These are phyloP conservation scores for Oncorhynchus masou DNA, from an alignment of 2,113 vertebrate genomes.

Conservation along the genomic window DNA sequence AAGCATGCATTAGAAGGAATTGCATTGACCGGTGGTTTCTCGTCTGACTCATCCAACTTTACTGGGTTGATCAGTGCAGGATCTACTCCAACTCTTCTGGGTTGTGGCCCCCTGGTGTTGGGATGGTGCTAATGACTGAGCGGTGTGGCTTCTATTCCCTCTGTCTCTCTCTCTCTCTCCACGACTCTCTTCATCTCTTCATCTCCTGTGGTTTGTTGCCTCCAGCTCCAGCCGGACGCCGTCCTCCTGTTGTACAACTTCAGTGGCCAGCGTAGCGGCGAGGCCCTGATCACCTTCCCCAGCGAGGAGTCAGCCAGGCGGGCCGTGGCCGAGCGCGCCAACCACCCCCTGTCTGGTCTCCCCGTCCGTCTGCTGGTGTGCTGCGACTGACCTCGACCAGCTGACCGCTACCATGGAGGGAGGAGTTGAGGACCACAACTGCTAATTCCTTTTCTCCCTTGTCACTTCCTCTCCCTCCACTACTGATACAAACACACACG, in stretches of 20 bases:
- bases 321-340: constrained; percentile 81
- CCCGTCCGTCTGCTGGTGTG: constrained; percentile 73
- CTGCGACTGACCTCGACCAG: constrained; percentile 72
- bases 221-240: constrained; percentile 83
- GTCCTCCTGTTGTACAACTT: constrained; percentile 86
- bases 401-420: constrained; percentile 39
- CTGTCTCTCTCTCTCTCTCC: not conserved
- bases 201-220: not conserved
- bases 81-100: constrained; percentile 11
- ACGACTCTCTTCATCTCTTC: not conserved
- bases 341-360: constrained; percentile 75
- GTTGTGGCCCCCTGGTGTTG: constrained; percentile 50
- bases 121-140: not conserved
- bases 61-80: constrained; percentile 23
- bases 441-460: constrained; percentile 15
- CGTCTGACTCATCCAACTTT: constrained; percentile 2
- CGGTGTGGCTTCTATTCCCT: not conserved
- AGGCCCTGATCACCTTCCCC: constrained; percentile 86
- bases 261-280: constrained; percentile 86
- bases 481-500: not conserved
- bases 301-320: constrained; percentile 80
- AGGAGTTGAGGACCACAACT: not conserved
- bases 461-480: not conserved
- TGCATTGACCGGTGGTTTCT: not conserved
- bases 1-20: not conserved